Evolutionary conservation across 2,113 vertebrate species (phyloP), one percentile per base, ranked within the genome.

Genomic region (Corvus hawaiiensis): DNA sequence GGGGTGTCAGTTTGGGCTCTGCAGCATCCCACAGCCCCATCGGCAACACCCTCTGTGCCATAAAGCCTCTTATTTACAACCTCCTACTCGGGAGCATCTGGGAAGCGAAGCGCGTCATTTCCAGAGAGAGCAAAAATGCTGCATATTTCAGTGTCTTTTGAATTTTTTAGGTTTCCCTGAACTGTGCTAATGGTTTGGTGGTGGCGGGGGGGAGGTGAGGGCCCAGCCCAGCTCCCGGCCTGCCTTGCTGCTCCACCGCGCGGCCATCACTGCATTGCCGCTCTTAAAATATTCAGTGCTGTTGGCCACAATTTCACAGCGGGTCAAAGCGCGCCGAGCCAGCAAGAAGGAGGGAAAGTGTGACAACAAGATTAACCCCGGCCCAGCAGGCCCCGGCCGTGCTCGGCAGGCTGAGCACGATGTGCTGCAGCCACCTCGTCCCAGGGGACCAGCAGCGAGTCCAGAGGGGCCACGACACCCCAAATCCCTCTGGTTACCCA

Each of bases 221-320:
- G 85, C 84, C 80, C 92, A 79, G 89, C 96, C 93, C 94, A 27
- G 35, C 94, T 93, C 95, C 91, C 96, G 90, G 88, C 94, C 96
- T 96, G 89, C 96, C 72, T 95, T 92, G 96, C 96, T 89, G 92
- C 94, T 93, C 90, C 26, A 6, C 84, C 17, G 44, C 8, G 56
- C 86, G 55, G 67, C 61, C 72, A 90, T 81, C 72, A 69, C 92
- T 90, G 84, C 59, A 52, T 90, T 96, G 94, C 95, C 89, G 92
- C 97, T 97, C 96, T 96, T 97, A 95, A 96, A 96, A 96, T 97
- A 96, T 96, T 96, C 94, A 84, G 89, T 64, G 92, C 92, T 94
- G 90, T 87, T 91, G 80, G 95, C 83, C 84, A 89, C 96, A 85
- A 96, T 97, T 97, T 96, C 78, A 59, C 95, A 96, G 95, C 73